Evolutionary conservation across 1,140 invertebrate genomes (phyloP), one percentile per base, ranked within the genome.

Genomic region (Antheraea mylitta): DNA sequence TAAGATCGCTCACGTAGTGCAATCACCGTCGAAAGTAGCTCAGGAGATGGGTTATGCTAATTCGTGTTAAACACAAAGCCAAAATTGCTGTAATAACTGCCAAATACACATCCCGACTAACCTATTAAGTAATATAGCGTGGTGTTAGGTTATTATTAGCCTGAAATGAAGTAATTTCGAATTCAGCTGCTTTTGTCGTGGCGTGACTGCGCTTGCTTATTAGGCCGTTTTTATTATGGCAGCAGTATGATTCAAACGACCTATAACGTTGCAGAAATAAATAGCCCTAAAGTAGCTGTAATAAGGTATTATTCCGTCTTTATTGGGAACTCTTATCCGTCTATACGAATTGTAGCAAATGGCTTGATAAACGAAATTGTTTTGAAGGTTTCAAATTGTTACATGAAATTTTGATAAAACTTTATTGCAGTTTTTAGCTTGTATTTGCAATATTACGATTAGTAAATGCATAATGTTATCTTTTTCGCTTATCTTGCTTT

Each of bases 101-200:
- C 45, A 53, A 53, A 53, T 53, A 53, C 45, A 53, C 6, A 53
- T 53, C 45, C 45, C 45, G 45, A 13, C 45, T 53, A 9, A 16
- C 45, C 45, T 13, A 53, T 53, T 53, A 53, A 13, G 45, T 53
- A 53, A 53, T 53, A 53, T 53, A 53, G 45, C 45, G 45, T 53
- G 45, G 45, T 53, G 11, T 53, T n/a, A 53, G 45, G 45, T 16
- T 16, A 53, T 53, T 53, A 53, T 53, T 16, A 53, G 45, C 45
- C 45, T 53, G 11, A 63, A 63, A 63, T 63, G 37, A 63, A 63
- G 61, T 63, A 16, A 63, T 63, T 53, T 53, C 13, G 45, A 53
- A 53, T 53, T 53, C 45, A 53, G 11, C 45, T 6, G 45, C 45
- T 53, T 53, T 53, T 53, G 45, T 53, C 45, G 45, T 63, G 13